A percentile compares a stretch with the other conserved stretches of the same genome.
These are phyloP conservation scores for Agelastica alni DNA, from an alignment of 2,888 invertebrate species.

Conservation along the genomic window DNA sequence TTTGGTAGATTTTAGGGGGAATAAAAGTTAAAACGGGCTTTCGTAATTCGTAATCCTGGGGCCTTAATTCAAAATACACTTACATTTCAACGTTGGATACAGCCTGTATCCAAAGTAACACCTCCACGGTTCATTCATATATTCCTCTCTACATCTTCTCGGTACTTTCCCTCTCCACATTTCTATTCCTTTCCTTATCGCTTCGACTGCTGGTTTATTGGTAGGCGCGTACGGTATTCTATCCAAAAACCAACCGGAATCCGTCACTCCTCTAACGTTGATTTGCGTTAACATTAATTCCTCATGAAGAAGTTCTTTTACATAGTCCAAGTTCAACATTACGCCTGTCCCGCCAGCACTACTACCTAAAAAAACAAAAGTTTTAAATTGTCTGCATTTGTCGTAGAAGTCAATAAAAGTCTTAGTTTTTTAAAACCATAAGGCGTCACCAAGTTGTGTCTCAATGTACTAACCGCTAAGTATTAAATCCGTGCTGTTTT, in stretches of 20 bases:
- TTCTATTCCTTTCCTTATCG: conserved; percentile 75
- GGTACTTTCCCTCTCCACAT: conserved; percentile 83
- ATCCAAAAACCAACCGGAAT: conserved; percentile 95
- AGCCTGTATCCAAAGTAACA: conserved; percentile 91
- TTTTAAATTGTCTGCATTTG: too few species aligned
- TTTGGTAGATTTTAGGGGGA: too few species aligned
- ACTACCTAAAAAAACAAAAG: conserved; percentile 50
- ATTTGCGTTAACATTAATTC: conserved; percentile 62
- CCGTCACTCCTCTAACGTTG: conserved; percentile 81
- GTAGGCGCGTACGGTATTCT: conserved; percentile 74
- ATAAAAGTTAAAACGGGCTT: too few species aligned
- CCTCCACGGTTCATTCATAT: conserved; percentile 79
- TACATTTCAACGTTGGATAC: conserved; percentile 82
- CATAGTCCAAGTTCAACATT: conserved; percentile 84
- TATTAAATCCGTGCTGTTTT: conserved; percentile 75
- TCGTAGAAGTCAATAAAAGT: too few species aligned
- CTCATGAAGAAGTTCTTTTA: conserved; percentile 71
- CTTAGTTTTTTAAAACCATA: too few species aligned
- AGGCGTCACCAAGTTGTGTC: too few species aligned
- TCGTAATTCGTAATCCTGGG: too few species aligned
- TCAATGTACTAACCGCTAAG: conserved; percentile 69
- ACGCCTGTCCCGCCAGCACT: conserved; percentile 96
- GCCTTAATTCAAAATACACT: conserved; percentile 40
- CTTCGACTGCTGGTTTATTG: conserved; percentile 59
- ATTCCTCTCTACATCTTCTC: conserved; percentile 70